A percentile compares a stretch with the other conserved stretches of the same genome.
phyloP scores from a whole-genome alignment of 2,888 invertebrate species.

The Ectropis crepuscularia region DNA sequence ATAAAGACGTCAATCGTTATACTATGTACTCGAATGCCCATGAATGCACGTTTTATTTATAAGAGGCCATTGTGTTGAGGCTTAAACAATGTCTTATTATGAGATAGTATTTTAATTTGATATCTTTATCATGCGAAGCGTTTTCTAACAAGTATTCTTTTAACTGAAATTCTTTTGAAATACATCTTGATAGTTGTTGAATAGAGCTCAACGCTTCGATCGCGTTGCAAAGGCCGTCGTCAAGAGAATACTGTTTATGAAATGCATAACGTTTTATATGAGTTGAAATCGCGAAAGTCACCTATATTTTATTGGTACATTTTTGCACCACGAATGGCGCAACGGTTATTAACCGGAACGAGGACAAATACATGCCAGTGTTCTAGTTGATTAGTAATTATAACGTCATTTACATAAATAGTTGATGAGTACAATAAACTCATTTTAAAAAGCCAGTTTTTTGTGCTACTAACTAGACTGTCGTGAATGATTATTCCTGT shows the following conservation, averaged over 20 bases:
- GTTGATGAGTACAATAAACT: constrained; percentile 19
- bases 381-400: constrained; percentile 37
- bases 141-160: constrained; percentile 21
- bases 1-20: constrained; percentile 14
- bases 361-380: constrained; percentile 38
- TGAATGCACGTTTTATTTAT: constrained; percentile 15
- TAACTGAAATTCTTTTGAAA: no score
- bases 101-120: constrained; percentile 31
- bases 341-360: constrained; percentile 31
- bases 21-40: neutral
- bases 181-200: no score
- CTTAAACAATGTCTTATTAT: constrained; percentile 44
- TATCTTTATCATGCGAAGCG: constrained; percentile 32
- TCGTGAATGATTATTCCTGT: neutral
- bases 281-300: no score
- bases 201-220: no score
- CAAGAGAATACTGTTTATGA: no score
- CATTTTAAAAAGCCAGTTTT: constrained; percentile 9
- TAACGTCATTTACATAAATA: constrained; percentile 37
- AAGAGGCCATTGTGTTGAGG: constrained; percentile 39
- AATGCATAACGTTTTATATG: no score
- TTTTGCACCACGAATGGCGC: constrained; percentile 32
- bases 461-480: neutral
- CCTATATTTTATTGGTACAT: neutral
- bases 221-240: no score